Conservation (phyloP, 2,113 vertebrate species). For the Etia nguti region DNA sequence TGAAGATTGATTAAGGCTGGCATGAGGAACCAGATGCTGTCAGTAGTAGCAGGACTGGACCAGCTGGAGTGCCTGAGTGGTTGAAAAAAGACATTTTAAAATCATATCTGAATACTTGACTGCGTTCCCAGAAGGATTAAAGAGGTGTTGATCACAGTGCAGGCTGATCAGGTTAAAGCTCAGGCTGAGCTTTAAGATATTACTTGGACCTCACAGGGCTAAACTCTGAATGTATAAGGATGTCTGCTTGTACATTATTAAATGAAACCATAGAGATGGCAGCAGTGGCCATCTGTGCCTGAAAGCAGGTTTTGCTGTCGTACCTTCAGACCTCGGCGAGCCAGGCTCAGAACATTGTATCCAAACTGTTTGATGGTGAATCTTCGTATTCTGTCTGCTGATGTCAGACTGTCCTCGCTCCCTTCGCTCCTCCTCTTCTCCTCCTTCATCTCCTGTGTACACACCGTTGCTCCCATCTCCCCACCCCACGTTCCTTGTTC, state of each 20-base stretch:
- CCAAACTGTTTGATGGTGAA: constrained; percentile 60
- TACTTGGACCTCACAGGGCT: background rate
- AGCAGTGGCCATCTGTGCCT: background rate
- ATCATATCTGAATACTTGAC: background rate
- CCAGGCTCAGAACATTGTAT: constrained; percentile 79
- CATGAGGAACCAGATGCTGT: background rate
- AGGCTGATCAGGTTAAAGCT: background rate
- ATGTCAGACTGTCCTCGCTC: constrained; percentile 72
- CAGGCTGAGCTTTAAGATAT: background rate
- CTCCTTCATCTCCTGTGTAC: constrained; percentile 23
- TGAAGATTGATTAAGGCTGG: background rate
- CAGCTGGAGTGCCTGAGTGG: too few species aligned
- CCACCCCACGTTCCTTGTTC: too few species aligned
- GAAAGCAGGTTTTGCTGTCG: background rate
- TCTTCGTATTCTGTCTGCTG: constrained; percentile 52
- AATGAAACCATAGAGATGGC: background rate
- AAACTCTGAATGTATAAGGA: background rate
- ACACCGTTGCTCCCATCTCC: constrained; percentile 21
- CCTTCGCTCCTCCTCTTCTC: constrained; percentile 8
- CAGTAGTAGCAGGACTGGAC: background rate
- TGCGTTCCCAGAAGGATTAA: background rate
- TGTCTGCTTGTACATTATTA: background rate
- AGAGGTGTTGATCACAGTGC: background rate
- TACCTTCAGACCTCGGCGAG: constrained; percentile 80
- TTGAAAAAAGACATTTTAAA: too few species aligned